Conservation (phyloP, 2,888 invertebrate species). For the Argynnis bischoffii region DNA sequence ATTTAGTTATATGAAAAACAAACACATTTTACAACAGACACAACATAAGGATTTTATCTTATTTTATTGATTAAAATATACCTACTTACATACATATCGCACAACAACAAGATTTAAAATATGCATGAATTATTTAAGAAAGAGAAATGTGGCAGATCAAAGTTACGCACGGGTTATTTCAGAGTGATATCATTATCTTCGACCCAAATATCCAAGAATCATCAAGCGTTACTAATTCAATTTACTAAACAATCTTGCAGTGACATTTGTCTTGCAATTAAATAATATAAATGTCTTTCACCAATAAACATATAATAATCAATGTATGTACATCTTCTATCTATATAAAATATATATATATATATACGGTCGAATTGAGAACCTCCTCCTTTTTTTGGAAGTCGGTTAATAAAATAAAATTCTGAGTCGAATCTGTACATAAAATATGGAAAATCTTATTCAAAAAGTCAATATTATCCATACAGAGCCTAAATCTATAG, state of each 20-base stretch:
- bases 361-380: too few species aligned
- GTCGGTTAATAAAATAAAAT: too few species aligned
- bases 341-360: too few species aligned
- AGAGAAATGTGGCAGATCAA: conserved; percentile 8
- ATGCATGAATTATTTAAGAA: background rate
- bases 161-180: conserved; percentile 18
- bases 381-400: too few species aligned
- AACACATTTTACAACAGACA: too few species aligned
- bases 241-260: conserved; percentile 5
- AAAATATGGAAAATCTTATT: too few species aligned
- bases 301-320: background rate
- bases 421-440: too few species aligned
- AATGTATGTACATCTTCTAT: too few species aligned
- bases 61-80: background rate
- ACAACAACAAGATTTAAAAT: background rate
- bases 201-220: conserved; percentile 20
- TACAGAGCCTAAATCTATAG: too few species aligned
- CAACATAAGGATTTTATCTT: too few species aligned
- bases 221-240: conserved; percentile 11
- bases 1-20: background rate
- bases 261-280: conserved; percentile 11
- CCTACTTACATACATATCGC: background rate
- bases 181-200: conserved; percentile 20
- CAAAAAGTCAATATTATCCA: too few species aligned
- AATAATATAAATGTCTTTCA: background rate